Conservation (phyloP, 2,888 invertebrate species). For the Acrocyrtus sp. region DNA sequence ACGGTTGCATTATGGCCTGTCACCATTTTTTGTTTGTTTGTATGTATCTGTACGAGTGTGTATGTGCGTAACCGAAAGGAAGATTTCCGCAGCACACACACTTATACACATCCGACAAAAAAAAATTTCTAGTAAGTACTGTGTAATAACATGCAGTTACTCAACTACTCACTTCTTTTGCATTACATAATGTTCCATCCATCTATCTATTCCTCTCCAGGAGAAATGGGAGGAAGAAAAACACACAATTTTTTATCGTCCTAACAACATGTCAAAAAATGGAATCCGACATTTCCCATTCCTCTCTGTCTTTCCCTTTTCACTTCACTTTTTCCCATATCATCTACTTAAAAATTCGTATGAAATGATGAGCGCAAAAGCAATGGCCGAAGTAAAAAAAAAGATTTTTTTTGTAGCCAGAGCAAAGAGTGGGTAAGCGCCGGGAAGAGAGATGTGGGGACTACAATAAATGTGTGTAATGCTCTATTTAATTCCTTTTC, state of each 20-base stretch:
- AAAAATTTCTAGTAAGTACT: slow-evolving; percentile 20
- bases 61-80: slow-evolving; percentile 5
- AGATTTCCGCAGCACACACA: slow-evolving; percentile 1
- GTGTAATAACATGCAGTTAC: slow-evolving; percentile 17
- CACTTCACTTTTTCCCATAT: neutral
- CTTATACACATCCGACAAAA: no score
- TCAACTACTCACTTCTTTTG: slow-evolving; percentile 6
- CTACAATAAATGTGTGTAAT: no score
- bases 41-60: slow-evolving; percentile 15
- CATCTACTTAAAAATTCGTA: no score
- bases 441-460: no score
- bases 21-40: slow-evolving; percentile 45
- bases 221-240: slow-evolving; percentile 13
- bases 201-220: neutral
- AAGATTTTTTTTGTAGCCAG: no score
- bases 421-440: no score
- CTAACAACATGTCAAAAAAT: slow-evolving; percentile 54
- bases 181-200: slow-evolving; percentile 30
- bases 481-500: no score
- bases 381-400: no score
- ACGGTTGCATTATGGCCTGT: slow-evolving; percentile 44
- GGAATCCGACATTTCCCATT: slow-evolving; percentile 53
- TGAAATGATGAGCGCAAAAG: no score
- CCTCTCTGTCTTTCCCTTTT: slow-evolving; percentile 47
- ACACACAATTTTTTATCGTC: slow-evolving; percentile 27